Base-by-base conservation (phyloP, 2,888 invertebrate species). In the Pristionchus entomophagus region DNA sequence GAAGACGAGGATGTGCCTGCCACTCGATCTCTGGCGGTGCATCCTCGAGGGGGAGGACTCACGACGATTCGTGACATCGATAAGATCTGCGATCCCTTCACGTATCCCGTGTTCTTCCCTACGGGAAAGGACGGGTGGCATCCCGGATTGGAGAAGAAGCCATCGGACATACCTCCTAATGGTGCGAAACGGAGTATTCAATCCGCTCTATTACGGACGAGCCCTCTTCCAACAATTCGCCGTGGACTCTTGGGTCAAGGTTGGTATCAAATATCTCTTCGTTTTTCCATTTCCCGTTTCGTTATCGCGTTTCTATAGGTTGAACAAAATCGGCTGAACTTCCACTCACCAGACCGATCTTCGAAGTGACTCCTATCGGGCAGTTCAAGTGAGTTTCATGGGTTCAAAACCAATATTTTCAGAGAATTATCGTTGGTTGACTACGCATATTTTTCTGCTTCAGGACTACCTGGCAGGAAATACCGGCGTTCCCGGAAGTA, bases 41-140 rank as follows among this genome's bases (percentile, higher is more conserved):
- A n/a, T n/a, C 87, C n/a, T 53, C 88, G 86, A 89, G 88, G 88
- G 81, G 88, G 89, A 51, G 86, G 69, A n/a, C 77, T 94, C n/a
- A 78, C 87, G n/a, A 85, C 91, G 12, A 91, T 94, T 5, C 77
- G 89, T 0, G 93, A 94, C 49, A 92, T 92, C 22, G 87, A 89
- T 59, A 26, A 92, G 93, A 69, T 89, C 59, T 93, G 93, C 88
- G 94, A 94, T 89, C 92, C 94, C 4, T 89, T 94, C 35, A 90
- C 94, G 88, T 94, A 94, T 89, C 94, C 94, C 0, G 0, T 94
- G 0, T 92, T 94, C 41, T 94, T 93, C 87, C 89, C 92, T 35
- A 19, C 41, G 14, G 91, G 89, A 32, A 84, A 85, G 17, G 86
- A 84, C 62, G 91, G 92, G 73, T 92, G 89, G 90, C n/a, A n/a